These are phyloP conservation scores for Acanthornis magna DNA, from an alignment of 2,797 vertebrate genomes.

Conservation along the genomic window DNA sequence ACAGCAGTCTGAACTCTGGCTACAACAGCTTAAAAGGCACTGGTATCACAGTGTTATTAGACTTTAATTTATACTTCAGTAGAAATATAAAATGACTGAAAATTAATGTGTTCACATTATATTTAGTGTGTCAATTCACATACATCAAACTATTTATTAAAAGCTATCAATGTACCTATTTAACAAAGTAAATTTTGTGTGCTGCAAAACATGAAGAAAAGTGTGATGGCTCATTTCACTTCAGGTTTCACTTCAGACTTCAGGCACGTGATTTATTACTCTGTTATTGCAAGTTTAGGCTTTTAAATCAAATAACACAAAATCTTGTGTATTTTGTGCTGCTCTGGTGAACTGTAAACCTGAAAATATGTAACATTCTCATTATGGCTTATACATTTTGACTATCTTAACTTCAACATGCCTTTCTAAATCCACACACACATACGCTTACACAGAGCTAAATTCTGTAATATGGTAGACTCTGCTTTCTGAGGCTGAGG, in stretches of 20 bases:
- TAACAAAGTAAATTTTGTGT: neutral
- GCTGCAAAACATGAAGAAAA: neutral
- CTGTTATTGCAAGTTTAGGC: neutral
- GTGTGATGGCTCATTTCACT: neutral
- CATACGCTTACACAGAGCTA: accelerated
- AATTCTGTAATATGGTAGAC: neutral
- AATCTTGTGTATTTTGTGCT: neutral
- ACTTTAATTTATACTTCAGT: neutral
- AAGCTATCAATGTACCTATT: neutral
- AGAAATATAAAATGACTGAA: neutral
- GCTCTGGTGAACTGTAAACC: neutral
- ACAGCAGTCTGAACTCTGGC: neutral
- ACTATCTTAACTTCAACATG: neutral
- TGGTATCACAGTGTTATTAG: neutral
- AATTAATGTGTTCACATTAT: neutral
- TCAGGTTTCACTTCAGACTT: neutral
- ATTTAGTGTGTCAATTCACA: neutral
- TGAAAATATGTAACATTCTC: neutral
- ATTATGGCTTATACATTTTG: neutral
- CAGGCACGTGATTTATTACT: neutral
- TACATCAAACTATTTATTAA: neutral
- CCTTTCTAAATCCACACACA: neutral
- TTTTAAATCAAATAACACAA: neutral
- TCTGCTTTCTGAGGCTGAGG: neutral
- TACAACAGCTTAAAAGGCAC: neutral